phyloP scores from a whole-genome alignment of 92 coral and sea anemone genomes.

The Zoanthus sociatus region DNA sequence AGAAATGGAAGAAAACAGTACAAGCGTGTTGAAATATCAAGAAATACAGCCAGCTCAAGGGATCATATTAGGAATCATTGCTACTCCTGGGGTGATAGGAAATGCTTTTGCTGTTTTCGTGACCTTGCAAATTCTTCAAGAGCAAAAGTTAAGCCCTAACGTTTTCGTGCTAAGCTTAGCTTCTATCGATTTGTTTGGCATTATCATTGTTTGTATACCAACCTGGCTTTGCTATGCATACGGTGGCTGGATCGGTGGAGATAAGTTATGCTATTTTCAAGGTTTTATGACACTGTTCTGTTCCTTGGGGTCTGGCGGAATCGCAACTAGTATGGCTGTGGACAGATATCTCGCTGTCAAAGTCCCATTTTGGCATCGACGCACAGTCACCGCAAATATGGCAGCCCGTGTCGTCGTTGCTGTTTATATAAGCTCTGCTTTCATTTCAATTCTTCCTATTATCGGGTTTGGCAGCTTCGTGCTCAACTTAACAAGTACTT shows the following conservation, averaged over 20 bases:
- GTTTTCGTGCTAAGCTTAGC: conserved; percentile 79
- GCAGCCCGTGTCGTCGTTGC: conserved; percentile 62
- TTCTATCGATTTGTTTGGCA: conserved; percentile 69
- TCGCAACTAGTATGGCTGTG: conserved; percentile 79
- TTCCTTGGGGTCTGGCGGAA: conserved; percentile 75
- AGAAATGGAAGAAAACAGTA: conserved; percentile 10
- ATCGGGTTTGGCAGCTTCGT: conserved; percentile 80
- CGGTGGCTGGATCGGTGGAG: conserved; percentile 77
- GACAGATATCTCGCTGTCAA: conserved; percentile 81
- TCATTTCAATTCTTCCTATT: conserved; percentile 71
- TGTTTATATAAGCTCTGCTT: conserved; percentile 48
- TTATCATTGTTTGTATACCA: conserved; percentile 69
- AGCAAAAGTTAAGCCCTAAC: conserved; percentile 82
- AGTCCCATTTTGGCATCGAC: conserved; percentile 83
- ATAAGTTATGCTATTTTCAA: conserved; percentile 77
- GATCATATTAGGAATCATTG: conserved; percentile 27
- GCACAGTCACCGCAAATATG: conserved; percentile 62
- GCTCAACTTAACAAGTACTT: conserved; percentile 68
- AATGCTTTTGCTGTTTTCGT: conserved; percentile 76
- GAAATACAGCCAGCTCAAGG: conserved; percentile 57
- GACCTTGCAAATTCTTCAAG: conserved; percentile 59
- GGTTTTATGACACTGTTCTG: conserved; percentile 81
- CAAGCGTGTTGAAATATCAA: conserved; percentile 8
- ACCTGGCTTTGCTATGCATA: conserved; percentile 80
- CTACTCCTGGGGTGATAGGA: conserved; percentile 70